Conservation (phyloP, 1,140 invertebrate genomes). For the Capitella teleta region DNA sequence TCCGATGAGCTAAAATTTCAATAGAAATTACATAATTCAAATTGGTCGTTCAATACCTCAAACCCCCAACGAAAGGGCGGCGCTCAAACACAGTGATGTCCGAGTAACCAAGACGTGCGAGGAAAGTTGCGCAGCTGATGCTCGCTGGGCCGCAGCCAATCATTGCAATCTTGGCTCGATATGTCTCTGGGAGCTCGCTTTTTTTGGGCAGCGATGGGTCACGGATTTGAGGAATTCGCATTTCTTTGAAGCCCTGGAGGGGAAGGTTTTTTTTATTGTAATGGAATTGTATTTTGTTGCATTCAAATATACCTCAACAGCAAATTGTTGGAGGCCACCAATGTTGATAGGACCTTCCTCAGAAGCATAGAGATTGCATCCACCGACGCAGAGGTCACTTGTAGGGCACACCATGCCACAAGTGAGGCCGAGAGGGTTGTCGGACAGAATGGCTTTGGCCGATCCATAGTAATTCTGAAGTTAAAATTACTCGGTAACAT, state of each 20-base stretch:
- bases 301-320: conserved; percentile 64
- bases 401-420: conserved; percentile 99
- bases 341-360: conserved; percentile 98
- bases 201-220: conserved; percentile 50
- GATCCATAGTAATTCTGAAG: conserved; percentile 92
- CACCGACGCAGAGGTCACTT: conserved; percentile 93
- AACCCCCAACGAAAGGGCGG: conserved; percentile 70
- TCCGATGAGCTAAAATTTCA: conserved; percentile 65
- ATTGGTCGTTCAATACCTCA: conserved; percentile 52
- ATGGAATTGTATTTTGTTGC: neutral
- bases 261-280: neutral
- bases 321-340: conserved; percentile 94
- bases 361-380: conserved; percentile 86
- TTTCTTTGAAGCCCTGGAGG: conserved; percentile 74
- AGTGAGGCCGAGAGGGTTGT: conserved; percentile 88
- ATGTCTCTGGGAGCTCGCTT: conserved; percentile 46
- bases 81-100: conserved; percentile 90
- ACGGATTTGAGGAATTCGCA: conserved; percentile 76
- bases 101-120: conserved; percentile 82
- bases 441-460: conserved; percentile 88
- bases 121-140: conserved; percentile 91
- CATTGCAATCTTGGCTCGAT: conserved; percentile 69
- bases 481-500: neutral
- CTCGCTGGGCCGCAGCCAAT: conserved; percentile 91
- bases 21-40: neutral